Percentiles rank a stretch among this genome's conserved stretches.
Conservation (phyloP, 2,888 invertebrate genomes). For the Drosophila trichaetosa region DNA sequence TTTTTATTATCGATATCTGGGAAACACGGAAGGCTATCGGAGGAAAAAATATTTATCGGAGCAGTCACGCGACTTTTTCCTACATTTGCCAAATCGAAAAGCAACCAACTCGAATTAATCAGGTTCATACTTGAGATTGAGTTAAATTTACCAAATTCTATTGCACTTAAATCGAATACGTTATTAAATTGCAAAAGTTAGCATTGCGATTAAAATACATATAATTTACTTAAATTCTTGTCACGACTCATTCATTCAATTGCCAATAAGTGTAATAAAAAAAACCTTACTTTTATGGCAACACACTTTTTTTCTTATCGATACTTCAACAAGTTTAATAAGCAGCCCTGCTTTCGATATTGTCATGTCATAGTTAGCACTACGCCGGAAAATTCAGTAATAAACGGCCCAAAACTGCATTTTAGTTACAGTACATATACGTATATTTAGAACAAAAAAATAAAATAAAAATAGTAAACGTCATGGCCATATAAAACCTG, state of each 20-base stretch:
- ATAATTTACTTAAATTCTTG: neutral
- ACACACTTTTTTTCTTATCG: slow-evolving; percentile 26
- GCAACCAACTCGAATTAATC: neutral
- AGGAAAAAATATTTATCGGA: neutral
- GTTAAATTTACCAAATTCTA: neutral
- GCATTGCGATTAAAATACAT: neutral
- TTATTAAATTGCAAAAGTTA: no score
- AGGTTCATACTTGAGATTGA: neutral
- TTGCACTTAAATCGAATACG: neutral
- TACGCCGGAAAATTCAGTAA: slow-evolving; percentile 57
- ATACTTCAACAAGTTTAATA: slow-evolving; percentile 17
- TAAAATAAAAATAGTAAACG: slow-evolving; percentile 54
- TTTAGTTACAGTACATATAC: slow-evolving; percentile 61
- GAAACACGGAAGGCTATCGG: neutral
- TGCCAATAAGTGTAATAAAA: neutral
- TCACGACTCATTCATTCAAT: neutral
- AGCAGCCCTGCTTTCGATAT: slow-evolving; percentile 46
- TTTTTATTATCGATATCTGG: neutral
- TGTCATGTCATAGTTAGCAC: slow-evolving; percentile 66
- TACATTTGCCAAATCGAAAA: neutral
- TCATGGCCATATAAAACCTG: slow-evolving; percentile 60
- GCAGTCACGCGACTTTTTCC: neutral
- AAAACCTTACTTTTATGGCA: neutral
- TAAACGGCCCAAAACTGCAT: slow-evolving; percentile 63
- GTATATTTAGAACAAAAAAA: slow-evolving; percentile 58